Percentiles rank a stretch among this genome's conserved stretches.
Evolutionary conservation across 2,113 vertebrate species (phyloP).

Genomic region (Urocolius indicus): DNA sequence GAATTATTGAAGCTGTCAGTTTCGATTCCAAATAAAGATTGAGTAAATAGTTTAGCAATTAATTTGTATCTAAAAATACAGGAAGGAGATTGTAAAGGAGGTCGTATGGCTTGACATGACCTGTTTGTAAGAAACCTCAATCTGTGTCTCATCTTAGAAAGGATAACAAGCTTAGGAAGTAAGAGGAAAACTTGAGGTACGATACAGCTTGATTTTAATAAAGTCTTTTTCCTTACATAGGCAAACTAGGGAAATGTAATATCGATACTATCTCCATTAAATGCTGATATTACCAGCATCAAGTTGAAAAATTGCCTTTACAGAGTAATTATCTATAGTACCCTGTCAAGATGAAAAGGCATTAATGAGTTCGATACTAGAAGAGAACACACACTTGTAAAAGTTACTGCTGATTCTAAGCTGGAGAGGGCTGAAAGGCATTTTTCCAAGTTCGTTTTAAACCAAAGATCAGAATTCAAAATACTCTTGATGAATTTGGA

Average conservation of each 20-base stretch:
- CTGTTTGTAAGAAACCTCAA: not conserved
- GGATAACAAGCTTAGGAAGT: not conserved
- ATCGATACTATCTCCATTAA: not conserved
- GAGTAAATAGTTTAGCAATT: conserved; percentile 23
- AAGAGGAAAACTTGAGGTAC: not conserved
- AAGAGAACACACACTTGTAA: not conserved
- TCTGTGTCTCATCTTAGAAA: not conserved
- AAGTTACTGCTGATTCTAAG: not conserved
- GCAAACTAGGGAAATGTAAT: not conserved
- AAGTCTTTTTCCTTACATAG: not conserved
- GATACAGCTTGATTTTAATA: not conserved
- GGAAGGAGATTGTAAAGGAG: not conserved
- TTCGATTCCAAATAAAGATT: not conserved
- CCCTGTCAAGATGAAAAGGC: not conserved
- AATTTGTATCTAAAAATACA: conserved; percentile 12
- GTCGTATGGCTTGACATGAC: not conserved
- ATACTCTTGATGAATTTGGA: not conserved
- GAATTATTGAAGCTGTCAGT: not conserved
- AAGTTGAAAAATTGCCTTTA: conserved; percentile 11
- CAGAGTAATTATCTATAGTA: not conserved
- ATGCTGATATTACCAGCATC: not conserved
- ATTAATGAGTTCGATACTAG: not conserved
- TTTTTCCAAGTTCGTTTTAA: not conserved
- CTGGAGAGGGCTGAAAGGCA: not conserved
- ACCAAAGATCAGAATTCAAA: not conserved